Percentiles rank a stretch among this genome's conserved stretches.
These are phyloP conservation scores for Blastobasis lacticolella DNA, from an alignment of 2,888 invertebrate species.

Conservation along the genomic window DNA sequence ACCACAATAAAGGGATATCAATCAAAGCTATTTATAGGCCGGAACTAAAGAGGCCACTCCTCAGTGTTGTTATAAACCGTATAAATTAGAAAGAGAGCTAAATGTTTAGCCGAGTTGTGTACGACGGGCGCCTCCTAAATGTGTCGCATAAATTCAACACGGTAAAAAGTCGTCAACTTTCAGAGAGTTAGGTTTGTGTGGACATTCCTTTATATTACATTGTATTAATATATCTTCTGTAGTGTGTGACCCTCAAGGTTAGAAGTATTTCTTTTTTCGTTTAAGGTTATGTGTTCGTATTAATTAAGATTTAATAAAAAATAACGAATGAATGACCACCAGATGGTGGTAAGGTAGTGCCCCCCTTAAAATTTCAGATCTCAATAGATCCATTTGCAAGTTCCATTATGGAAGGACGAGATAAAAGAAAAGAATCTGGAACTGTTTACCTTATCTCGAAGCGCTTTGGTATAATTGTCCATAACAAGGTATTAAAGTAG, in stretches of 20 bases:
- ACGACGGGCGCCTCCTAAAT: conserved; percentile 61
- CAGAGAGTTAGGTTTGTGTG: conserved; percentile 19
- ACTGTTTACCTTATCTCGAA: too few species aligned
- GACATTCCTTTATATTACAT: conserved; percentile 21
- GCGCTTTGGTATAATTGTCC: too few species aligned
- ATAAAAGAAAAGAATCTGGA: too few species aligned
- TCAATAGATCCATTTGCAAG: background rate
- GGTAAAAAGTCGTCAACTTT: conserved; percentile 65
- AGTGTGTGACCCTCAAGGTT: too few species aligned
- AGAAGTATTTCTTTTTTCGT: too few species aligned
- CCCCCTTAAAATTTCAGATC: background rate
- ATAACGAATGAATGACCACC: background rate
- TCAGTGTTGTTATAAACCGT: conserved; percentile 46
- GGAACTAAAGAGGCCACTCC: conserved; percentile 47
- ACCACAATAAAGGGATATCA: conserved; percentile 35
- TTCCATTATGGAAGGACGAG: too few species aligned
- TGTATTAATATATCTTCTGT: too few species aligned
- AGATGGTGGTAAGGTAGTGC: background rate
- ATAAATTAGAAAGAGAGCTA: conserved; percentile 62
- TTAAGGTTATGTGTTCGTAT: too few species aligned
- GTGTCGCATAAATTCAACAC: conserved; percentile 65
- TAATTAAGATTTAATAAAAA: too few species aligned
- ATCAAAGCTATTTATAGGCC: conserved; percentile 49
- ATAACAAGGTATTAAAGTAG: too few species aligned
- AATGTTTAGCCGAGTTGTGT: conserved; percentile 66